phyloP scores from a whole-genome alignment of 2,113 vertebrate genomes.

The Ammodytes dubius region DNA sequence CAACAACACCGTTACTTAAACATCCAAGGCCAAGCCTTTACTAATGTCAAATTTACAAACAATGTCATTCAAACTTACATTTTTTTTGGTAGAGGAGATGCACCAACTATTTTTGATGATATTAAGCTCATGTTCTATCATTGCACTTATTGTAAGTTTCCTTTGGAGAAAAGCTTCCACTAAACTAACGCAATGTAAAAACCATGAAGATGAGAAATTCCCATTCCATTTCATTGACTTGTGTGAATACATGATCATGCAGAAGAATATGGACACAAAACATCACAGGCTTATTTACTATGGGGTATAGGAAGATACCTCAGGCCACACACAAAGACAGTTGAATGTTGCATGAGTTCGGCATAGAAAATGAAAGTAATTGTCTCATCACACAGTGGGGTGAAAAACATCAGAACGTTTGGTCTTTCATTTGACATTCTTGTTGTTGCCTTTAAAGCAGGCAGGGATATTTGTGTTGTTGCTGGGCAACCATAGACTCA shows the following conservation, averaged over 20 bases:
- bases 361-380: neutral
- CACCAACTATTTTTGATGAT: neutral
- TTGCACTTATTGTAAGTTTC: neutral
- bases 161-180: conserved; percentile 6
- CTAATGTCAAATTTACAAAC: conserved; percentile 10
- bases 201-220: neutral
- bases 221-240: neutral
- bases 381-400: neutral
- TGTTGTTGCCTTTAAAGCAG: neutral
- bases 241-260: neutral
- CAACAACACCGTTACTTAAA: neutral
- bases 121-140: conserved; percentile 1
- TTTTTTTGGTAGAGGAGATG: neutral
- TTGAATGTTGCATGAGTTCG: neutral
- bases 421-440: neutral
- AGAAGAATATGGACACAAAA: neutral
- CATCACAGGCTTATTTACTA: neutral
- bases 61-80: neutral
- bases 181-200: neutral
- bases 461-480: neutral
- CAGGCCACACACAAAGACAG: neutral
- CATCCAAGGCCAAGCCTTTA: neutral
- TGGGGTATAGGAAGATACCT: neutral
- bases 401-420: neutral
- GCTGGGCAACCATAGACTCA: neutral